Conservation (phyloP, 2,797 vertebrate species). For the Periophthalmus magnuspinnatus region DNA sequence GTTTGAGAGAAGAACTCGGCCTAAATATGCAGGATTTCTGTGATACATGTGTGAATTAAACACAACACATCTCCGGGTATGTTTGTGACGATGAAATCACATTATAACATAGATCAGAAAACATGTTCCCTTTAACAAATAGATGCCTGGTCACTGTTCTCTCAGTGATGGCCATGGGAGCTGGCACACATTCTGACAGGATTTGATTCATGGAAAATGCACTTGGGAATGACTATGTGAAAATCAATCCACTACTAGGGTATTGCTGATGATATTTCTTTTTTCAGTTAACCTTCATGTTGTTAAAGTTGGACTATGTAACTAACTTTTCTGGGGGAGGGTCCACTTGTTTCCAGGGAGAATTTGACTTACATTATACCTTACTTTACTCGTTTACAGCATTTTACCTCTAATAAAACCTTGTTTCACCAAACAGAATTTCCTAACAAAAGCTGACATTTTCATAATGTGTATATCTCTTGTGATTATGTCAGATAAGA, state of each 20-base stretch:
- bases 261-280: neutral
- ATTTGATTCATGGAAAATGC: neutral
- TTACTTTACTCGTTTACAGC: neutral
- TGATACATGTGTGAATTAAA: too few species aligned
- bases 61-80: too few species aligned
- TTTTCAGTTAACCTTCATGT: neutral
- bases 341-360: neutral
- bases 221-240: neutral
- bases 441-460: neutral
- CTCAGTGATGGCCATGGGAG: conserved; percentile 1
- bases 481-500: conserved; percentile 1
- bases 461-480: conserved; percentile 11
- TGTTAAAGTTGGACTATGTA: neutral
- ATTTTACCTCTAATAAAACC: neutral
- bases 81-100: too few species aligned
- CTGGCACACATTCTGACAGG: neutral
- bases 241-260: neutral
- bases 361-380: neutral
- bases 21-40: too few species aligned
- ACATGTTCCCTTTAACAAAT: neutral
- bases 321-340: neutral
- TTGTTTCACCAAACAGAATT: too few species aligned
- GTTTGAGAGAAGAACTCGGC: too few species aligned
- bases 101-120: too few species aligned
- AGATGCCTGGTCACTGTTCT: neutral